These are phyloP conservation scores for Pammene fasciana DNA, from an alignment of 2,888 invertebrate species.

Conservation along the genomic window DNA sequence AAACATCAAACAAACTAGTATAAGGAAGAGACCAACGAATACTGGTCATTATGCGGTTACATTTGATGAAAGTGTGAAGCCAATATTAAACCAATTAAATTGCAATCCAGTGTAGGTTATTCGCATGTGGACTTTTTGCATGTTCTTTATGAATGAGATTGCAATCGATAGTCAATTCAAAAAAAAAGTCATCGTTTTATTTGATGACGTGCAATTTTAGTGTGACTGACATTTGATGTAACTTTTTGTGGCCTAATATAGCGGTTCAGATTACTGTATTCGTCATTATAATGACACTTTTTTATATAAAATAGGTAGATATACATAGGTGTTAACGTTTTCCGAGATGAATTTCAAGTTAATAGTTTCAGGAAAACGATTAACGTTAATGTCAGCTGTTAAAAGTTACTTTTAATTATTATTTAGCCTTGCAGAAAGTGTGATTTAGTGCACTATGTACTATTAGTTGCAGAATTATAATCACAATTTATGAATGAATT, in stretches of 20 bases:
- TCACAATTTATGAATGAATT: too few species aligned
- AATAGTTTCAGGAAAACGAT: too few species aligned
- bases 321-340: too few species aligned
- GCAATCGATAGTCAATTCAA: constrained; percentile 33
- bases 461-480: too few species aligned
- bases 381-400: too few species aligned
- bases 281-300: too few species aligned
- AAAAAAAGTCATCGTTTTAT: constrained; percentile 8
- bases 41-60: constrained; percentile 12
- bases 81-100: constrained; percentile 34
- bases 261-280: too few species aligned
- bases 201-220: background rate
- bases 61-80: constrained; percentile 30
- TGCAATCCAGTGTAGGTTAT: constrained; percentile 27
- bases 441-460: too few species aligned
- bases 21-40: constrained; percentile 18
- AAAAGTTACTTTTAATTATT: too few species aligned
- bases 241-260: background rate
- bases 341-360: too few species aligned
- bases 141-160: constrained; percentile 30
- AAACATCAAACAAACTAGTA: background rate
- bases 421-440: too few species aligned
- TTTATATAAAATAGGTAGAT: too few species aligned
- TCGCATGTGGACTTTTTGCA: background rate
- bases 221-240: constrained; percentile 5